Evolutionary conservation across 2,797 vertebrate genomes (phyloP).

Genomic region (Hapalemur alaotrensis): DNA sequence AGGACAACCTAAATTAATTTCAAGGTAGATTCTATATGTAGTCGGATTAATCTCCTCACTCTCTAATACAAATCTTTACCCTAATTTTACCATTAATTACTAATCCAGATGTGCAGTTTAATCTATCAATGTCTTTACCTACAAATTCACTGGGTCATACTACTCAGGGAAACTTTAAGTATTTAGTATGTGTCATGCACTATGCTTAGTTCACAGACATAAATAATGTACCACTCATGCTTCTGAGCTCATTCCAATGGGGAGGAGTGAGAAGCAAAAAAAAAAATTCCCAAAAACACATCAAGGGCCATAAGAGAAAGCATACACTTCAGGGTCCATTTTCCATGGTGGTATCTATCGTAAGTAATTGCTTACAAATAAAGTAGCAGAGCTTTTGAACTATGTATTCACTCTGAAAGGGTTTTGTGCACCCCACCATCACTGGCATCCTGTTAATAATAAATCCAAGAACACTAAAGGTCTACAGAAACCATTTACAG

Average conservation of each 20-base stretch:
- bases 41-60: background rate
- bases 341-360: background rate
- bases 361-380: background rate
- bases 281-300: background rate
- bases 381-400: background rate
- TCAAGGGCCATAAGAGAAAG: background rate
- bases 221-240: background rate
- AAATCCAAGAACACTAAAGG: background rate
- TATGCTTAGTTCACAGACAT: background rate
- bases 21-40: background rate
- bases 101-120: background rate
- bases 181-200: background rate
- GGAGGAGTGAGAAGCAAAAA: background rate
- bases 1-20: background rate
- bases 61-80: background rate
- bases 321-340: background rate
- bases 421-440: background rate
- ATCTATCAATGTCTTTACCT: background rate
- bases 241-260: background rate
- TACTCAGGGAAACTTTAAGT: background rate
- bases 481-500: background rate
- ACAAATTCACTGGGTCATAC: background rate
- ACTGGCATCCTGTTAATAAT: background rate
- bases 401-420: background rate
- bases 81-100: background rate